Evolutionary conservation across 2,797 vertebrate species (phyloP).

Genomic region (Danio albolineatus): DNA sequence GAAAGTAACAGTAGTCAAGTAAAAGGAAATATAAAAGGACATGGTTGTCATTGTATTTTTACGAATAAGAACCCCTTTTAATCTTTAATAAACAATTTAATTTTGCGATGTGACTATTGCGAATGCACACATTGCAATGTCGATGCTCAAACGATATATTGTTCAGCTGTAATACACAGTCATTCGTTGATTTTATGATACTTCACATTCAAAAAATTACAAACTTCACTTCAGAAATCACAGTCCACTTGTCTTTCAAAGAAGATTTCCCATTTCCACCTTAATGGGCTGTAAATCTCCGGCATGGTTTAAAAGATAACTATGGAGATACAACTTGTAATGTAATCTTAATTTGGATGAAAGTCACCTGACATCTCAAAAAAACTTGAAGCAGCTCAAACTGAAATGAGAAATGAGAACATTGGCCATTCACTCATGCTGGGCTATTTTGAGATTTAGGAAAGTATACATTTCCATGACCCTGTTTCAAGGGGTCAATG

Average conservation of each 20-base stretch:
- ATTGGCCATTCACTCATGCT: background rate
- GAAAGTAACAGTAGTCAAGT: too few species aligned
- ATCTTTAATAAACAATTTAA: too few species aligned
- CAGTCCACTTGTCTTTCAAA: background rate
- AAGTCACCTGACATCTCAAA: constrained; percentile 11
- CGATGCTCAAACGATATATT: too few species aligned
- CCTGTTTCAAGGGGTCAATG: constrained; percentile 12
- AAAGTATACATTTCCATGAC: constrained; percentile 40
- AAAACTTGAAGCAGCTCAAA: background rate
- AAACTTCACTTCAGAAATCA: background rate
- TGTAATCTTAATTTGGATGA: too few species aligned
- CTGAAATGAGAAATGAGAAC: too few species aligned
- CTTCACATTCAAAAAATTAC: background rate
- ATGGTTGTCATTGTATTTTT: too few species aligned
- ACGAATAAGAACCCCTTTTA: too few species aligned
- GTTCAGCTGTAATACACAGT: too few species aligned
- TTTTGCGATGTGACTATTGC: too few species aligned
- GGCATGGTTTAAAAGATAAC: constrained; percentile 33
- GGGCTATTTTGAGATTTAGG: background rate
- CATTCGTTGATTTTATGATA: background rate
- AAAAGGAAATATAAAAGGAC: too few species aligned
- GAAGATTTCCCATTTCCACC: background rate
- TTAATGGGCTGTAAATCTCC: constrained; percentile 19
- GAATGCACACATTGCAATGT: too few species aligned
- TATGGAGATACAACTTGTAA: constrained; percentile 20